Base-by-base conservation (phyloP, 2,113 vertebrate genomes). In the Stercorarius parasiticus region DNA sequence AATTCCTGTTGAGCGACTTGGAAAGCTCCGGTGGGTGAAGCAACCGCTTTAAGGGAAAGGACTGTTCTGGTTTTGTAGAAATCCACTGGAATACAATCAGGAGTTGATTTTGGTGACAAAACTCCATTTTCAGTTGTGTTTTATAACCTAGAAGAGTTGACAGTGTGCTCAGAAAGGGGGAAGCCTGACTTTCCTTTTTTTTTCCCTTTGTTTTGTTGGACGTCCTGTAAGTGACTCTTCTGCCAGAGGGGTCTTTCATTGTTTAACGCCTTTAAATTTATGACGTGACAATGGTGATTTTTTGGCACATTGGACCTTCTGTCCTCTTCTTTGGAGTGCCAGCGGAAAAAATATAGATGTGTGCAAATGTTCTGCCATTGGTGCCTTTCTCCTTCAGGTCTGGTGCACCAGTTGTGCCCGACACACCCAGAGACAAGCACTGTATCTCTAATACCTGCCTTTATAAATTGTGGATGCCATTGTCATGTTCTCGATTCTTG, bases 21-120 rank as follows among this genome's bases (percentile, higher is more conserved):
- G 61, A 95, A 95, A 96, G 83, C 77, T 96, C 38, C 66, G 74
- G 66, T 88, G 84, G 85, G 62, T 96, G 95, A 97, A 97, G 69
- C 36, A 97, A 82, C 32, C 43, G 20, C 58, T 97, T 95, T 90
- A 95, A 97, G 96, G 78, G 34, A 89, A 49, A 94, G 38, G 30
- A 90, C n/a, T 34, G 1, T 72, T 96, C 66, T 71, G 25, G 6
- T 89, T 97, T 82, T 87, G 23, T 30, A 80, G 32, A 77, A 78
- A 69, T 80, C 84, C 94, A 11, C 29, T 89, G 82, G 78, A 81
- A 86, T 84, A 91, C 5, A 27, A 74, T n/a, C 34, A 79, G n/a
- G 23, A 93, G 73, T 49, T 73, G 64, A 93, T 84, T 97, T 95
- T 91, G 53, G 78, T 95, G 83, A 84, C 72, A 93, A 94, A 97